These are phyloP conservation scores for Aegotheles bennettii DNA, from an alignment of 2,113 vertebrate genomes.

Conservation along the genomic window DNA sequence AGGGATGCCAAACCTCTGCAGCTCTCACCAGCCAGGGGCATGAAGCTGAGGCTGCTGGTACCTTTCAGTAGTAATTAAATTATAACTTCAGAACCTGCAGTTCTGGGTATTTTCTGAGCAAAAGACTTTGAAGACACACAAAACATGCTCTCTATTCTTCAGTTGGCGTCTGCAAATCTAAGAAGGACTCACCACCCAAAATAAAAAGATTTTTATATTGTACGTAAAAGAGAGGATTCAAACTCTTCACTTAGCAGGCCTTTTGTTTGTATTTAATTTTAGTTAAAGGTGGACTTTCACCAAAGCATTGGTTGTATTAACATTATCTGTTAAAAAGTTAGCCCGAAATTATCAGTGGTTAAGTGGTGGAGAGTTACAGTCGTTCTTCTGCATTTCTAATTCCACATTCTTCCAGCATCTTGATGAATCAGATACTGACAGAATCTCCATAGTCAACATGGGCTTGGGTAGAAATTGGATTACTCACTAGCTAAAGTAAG, in stretches of 20 bases:
- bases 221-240: neutral
- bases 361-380: neutral
- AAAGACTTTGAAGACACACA: neutral
- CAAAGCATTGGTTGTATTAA: neutral
- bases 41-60: neutral
- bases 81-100: neutral
- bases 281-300: neutral
- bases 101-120: neutral
- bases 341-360: neutral
- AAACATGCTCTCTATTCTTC: neutral
- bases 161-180: neutral
- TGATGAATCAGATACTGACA: slow-evolving; percentile 9
- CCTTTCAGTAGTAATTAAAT: neutral
- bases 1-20: neutral
- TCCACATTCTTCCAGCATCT: neutral
- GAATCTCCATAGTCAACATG: neutral
- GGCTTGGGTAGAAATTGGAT: neutral
- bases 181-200: neutral
- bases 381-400: neutral
- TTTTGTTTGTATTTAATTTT: neutral
- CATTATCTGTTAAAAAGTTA: neutral
- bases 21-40: neutral
- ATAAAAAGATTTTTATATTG: neutral
- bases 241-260: neutral
- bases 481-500: slow-evolving; percentile 34